phyloP scores from a whole-genome alignment of 2,113 vertebrate species.

The Halcyon senegalensis region DNA sequence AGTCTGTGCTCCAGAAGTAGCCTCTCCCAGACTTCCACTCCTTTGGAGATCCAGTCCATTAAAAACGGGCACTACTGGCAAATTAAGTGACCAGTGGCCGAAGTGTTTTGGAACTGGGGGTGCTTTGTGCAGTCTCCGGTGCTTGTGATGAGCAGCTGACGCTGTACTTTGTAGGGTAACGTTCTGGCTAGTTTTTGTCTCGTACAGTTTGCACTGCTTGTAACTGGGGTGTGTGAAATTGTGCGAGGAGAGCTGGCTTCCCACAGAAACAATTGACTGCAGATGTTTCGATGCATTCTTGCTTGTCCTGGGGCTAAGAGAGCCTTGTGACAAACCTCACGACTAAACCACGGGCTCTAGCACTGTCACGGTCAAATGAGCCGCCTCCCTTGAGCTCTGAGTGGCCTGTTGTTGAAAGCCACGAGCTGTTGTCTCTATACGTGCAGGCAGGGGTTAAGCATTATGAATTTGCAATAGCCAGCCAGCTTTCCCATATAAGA shows the following conservation, averaged over 20 bases:
- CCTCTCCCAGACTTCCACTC: not conserved
- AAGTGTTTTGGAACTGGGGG: not conserved
- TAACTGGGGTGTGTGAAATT: not conserved
- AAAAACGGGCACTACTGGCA: not conserved
- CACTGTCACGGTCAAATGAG: not conserved
- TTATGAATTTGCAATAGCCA: not conserved
- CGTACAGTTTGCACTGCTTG: rapidly evolving
- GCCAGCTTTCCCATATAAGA: slow-evolving; percentile 66
- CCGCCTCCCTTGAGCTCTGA: not conserved
- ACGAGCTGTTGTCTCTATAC: rapidly evolving
- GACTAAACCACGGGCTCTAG: not conserved
- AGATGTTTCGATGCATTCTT: rapidly evolving
- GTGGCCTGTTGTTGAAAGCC: not conserved
- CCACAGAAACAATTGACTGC: not conserved
- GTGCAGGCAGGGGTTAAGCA: slow-evolving; percentile 51
- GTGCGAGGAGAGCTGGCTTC: not conserved
- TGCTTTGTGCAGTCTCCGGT: not conserved
- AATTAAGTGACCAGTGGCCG: not conserved
- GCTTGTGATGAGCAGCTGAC: not conserved
- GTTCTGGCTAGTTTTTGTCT: rapidly evolving
- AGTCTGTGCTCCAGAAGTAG: not conserved
- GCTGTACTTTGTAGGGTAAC: rapidly evolving
- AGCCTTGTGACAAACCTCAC: not conserved
- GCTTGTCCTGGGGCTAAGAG: not conserved
- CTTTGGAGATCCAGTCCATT: not conserved